Percentiles rank a stretch among this genome's conserved stretches.
These are phyloP conservation scores for Eilema sororculum DNA, from an alignment of 2,888 invertebrate species.

Conservation along the genomic window DNA sequence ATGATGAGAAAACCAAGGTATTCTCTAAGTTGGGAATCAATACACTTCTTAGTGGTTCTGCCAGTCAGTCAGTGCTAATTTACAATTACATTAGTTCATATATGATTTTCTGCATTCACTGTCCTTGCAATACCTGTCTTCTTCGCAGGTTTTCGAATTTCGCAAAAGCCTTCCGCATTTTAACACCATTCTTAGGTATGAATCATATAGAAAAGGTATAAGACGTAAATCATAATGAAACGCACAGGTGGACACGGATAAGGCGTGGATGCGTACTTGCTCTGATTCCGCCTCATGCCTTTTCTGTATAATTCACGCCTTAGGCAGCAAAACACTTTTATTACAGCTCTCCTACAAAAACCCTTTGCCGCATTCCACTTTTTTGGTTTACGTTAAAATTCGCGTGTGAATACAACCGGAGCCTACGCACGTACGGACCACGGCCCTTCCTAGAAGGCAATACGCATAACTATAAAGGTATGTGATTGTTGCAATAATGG, in stretches of 20 bases:
- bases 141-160: neutral
- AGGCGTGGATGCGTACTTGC: neutral
- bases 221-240: neutral
- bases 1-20: no score
- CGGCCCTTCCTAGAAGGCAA: constrained; percentile 54
- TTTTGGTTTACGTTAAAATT: constrained; percentile 32
- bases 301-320: neutral
- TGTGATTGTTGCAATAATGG: constrained; percentile 36
- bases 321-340: neutral
- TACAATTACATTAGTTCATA: no score
- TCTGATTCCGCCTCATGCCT: neutral
- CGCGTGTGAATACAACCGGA: constrained; percentile 33
- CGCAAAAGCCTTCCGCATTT: no score
- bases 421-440: constrained; percentile 56
- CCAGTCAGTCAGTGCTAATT: no score
- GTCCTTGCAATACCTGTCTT: neutral
- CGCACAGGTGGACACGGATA: no score
- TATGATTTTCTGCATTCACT: no score
- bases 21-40: no score
- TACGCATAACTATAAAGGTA: constrained; percentile 13
- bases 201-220: neutral
- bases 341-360: constrained; percentile 13
- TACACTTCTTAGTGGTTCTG: no score
- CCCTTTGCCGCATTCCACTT: constrained; percentile 34
- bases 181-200: neutral